Evolutionary conservation across 1,140 invertebrate species (phyloP).

Genomic region (Mycetomoellerius zeteki): DNA sequence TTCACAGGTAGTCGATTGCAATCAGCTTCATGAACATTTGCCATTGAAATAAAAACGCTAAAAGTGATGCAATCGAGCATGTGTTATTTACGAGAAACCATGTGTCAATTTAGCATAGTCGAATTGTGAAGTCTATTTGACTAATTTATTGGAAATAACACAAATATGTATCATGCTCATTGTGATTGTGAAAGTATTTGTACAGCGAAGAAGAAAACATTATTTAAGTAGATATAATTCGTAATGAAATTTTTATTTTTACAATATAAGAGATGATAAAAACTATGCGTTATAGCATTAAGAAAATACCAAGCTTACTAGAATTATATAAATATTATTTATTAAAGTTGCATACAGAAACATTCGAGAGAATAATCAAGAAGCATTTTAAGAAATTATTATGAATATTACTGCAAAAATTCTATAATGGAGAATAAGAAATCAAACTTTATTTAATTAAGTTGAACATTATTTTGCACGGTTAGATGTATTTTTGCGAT

Average conservation of each 20-base stretch:
- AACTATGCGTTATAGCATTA: neutral
- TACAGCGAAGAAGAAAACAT: neutral
- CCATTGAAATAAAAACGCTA: neutral
- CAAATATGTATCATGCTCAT: neutral
- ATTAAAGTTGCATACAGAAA: slow-evolving; percentile 12
- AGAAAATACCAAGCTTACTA: neutral
- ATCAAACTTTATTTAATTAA: neutral
- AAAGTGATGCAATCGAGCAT: slow-evolving; percentile 6
- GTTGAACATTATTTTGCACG: slow-evolving; percentile 2
- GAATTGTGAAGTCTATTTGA: neutral
- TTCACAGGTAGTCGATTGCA: neutral
- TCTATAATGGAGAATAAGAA: neutral
- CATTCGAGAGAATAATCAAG: no score
- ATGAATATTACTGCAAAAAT: neutral
- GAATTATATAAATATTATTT: neutral
- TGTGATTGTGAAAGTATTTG: neutral
- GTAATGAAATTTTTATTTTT: neutral
- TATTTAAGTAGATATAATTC: slow-evolving; percentile 2
- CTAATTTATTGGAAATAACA: neutral
- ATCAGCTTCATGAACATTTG: slow-evolving; percentile 29
- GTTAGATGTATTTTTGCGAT: neutral
- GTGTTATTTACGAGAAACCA: slow-evolving; percentile 29
- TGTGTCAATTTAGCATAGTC: slow-evolving; percentile 12
- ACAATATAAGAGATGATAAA: neutral
- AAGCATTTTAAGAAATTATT: neutral